A percentile compares a stretch with the other conserved stretches of the same genome.
phyloP scores from a whole-genome alignment of 2,113 vertebrate genomes.

The Mesembrinibis cayennensis region DNA sequence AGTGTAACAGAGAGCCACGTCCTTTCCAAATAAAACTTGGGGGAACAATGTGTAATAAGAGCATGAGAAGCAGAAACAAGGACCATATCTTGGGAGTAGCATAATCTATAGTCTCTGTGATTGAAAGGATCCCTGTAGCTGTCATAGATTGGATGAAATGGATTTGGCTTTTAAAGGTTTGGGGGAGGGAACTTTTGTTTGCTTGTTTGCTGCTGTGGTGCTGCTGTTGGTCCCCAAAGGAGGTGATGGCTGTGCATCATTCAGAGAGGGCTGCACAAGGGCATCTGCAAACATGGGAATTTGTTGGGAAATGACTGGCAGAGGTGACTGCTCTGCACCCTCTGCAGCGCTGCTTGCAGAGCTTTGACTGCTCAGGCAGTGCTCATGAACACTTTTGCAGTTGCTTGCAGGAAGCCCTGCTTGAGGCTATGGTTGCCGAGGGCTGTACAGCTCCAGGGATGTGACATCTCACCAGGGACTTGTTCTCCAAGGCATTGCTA shows the following conservation, averaged over 20 bases:
- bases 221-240: not conserved
- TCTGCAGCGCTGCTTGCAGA: not conserved
- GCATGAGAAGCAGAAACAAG: not conserved
- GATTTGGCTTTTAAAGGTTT: not conserved
- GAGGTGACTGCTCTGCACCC: not conserved
- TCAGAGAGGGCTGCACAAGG: not conserved
- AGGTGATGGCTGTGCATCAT: not conserved
- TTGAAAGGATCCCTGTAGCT: not conserved
- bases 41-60: not conserved
- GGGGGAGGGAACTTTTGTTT: not conserved
- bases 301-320: not conserved
- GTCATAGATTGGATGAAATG: not conserved
- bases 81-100: not conserved
- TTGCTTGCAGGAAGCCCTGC: not conserved
- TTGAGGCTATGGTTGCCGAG: not conserved
- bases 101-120: not conserved
- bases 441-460: not conserved
- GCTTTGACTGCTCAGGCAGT: not conserved
- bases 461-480: not conserved
- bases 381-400: not conserved
- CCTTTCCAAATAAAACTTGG: not conserved
- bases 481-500: fast-evolving
- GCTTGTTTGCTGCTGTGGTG: not conserved
- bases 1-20: not conserved
- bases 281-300: not conserved